Evolutionary conservation across 2,797 vertebrate genomes (phyloP).

Genomic region (Myotis planiceps): DNA sequence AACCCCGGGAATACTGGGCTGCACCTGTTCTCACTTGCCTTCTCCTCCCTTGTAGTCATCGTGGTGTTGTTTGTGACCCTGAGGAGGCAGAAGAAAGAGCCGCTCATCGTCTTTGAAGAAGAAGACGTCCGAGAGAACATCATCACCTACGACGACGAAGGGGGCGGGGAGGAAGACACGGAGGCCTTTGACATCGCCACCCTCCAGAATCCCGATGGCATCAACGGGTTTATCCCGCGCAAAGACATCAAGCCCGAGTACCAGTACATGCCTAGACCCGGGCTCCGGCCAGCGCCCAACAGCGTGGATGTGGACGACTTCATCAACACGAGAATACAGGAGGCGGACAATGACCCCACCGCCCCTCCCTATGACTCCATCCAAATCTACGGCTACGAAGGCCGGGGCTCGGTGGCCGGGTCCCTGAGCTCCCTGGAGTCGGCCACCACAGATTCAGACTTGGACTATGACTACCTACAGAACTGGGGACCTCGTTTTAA

Average conservation of each 20-base stretch:
- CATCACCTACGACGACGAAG: slow-evolving; percentile 98
- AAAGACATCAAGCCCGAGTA: slow-evolving; percentile 99
- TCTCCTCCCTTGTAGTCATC: slow-evolving; percentile 85
- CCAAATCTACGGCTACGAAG: slow-evolving; percentile 99
- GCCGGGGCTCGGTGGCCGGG: slow-evolving; percentile 95
- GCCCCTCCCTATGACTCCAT: slow-evolving; percentile 99
- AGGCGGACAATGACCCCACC: slow-evolving; percentile 96
- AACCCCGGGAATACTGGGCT: neutral
- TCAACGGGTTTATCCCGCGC: slow-evolving; percentile 96
- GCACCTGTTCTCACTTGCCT: neutral
- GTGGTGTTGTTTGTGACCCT: slow-evolving; percentile 97
- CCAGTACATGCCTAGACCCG: slow-evolving; percentile 93
- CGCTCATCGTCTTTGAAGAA: slow-evolving; percentile 96
- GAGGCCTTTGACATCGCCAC: slow-evolving; percentile 99
- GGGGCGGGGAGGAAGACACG: slow-evolving; percentile 97
- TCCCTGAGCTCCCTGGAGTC: slow-evolving; percentile 98
- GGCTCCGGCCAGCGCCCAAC: slow-evolving; percentile 91
- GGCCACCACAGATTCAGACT: slow-evolving; percentile 97
- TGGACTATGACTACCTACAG: slow-evolving; percentile 99
- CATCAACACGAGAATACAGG: slow-evolving; percentile 96
- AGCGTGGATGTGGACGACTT: slow-evolving; percentile 98
- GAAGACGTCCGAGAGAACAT: slow-evolving; percentile 98
- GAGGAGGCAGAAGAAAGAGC: slow-evolving; percentile 97
- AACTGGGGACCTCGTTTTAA: slow-evolving; percentile 99
- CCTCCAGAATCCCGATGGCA: slow-evolving; percentile 96